These are phyloP conservation scores for Lathamus discolor DNA, from an alignment of 2,113 vertebrate genomes.

Conservation along the genomic window DNA sequence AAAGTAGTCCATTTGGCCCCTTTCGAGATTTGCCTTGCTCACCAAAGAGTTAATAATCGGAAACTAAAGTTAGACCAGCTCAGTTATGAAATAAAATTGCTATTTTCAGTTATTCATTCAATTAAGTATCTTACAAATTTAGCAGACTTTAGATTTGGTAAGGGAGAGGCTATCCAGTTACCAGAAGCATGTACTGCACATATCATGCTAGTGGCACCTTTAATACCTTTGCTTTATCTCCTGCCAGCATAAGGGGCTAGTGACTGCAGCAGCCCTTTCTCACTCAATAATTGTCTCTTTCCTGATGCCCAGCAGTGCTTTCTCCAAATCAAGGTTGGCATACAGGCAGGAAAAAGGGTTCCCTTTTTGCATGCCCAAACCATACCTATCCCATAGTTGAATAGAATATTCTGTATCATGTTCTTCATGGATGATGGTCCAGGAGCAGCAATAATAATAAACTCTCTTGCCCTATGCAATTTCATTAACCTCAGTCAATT, in stretches of 20 bases:
- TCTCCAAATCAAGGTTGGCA: neutral
- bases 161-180: neutral
- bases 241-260: neutral
- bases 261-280: neutral
- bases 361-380: neutral
- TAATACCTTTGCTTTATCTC: neutral
- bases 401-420: neutral
- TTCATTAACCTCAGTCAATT: conserved; percentile 22
- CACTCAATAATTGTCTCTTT: neutral
- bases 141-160: neutral
- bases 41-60: neutral
- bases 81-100: neutral
- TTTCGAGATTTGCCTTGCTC: neutral
- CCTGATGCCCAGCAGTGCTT: neutral
- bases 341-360: neutral
- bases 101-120: neutral
- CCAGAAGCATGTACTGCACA: neutral
- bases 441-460: neutral
- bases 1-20: neutral
- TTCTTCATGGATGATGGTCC: neutral
- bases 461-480: neutral
- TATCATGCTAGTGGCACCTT: neutral
- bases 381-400: neutral
- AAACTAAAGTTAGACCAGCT: neutral
- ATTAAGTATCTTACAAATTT: neutral